Evolutionary conservation across 2,113 vertebrate species (phyloP).

Genomic region (Emydura subglobosa): DNA sequence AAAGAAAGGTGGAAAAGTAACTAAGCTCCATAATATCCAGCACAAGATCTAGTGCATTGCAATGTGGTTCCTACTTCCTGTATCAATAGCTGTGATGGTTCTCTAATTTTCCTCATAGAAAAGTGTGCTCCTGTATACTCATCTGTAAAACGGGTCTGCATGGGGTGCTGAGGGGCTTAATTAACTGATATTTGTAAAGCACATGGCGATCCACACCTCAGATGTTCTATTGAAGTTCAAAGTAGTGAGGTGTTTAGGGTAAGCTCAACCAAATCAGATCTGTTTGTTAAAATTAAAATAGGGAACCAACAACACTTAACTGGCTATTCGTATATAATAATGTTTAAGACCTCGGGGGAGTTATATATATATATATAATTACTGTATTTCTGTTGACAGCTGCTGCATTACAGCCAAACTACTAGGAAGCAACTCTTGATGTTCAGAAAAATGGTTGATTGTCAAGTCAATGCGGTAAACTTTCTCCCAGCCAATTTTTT

Average conservation of each 20-base stretch:
- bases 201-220: neutral
- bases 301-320: neutral
- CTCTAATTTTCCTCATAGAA: neutral
- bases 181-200: neutral
- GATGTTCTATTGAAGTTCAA: neutral
- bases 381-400: neutral
- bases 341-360: too few species aligned
- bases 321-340: neutral
- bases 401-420: neutral
- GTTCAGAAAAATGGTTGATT: neutral
- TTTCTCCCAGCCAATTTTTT: neutral
- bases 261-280: neutral
- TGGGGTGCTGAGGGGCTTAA: neutral
- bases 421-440: neutral
- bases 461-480: neutral
- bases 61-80: neutral
- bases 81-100: neutral
- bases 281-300: neutral
- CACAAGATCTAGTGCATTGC: neutral
- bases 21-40: neutral
- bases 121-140: neutral
- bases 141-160: neutral
- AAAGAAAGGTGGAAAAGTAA: too few species aligned
- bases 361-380: too few species aligned
- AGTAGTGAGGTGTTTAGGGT: neutral